phyloP scores from a whole-genome alignment of 1,140 invertebrate genomes.

The Hestina assimilis region DNA sequence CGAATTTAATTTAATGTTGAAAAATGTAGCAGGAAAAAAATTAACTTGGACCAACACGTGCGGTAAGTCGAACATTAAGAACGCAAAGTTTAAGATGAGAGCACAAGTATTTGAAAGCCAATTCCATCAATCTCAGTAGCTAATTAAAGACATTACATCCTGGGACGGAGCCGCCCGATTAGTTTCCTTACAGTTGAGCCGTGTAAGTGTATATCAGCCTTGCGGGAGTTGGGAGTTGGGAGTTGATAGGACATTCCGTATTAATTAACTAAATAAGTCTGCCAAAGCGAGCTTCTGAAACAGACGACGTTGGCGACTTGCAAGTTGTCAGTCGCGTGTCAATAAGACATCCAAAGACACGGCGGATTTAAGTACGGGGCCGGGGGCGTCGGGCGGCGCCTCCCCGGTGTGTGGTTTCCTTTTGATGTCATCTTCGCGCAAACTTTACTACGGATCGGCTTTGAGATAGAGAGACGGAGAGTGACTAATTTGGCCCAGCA shows the following conservation, averaged over 20 bases:
- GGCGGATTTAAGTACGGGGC: slow-evolving; percentile 67
- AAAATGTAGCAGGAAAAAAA: too few relatives aligned
- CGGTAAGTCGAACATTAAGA: too few relatives aligned
- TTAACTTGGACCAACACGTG: too few relatives aligned
- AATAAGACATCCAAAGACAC: slow-evolving; percentile 72
- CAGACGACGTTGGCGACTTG: slow-evolving; percentile 59
- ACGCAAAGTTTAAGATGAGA: slow-evolving; percentile 7
- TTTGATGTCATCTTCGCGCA: slow-evolving; percentile 79
- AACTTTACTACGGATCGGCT: slow-evolving; percentile 79
- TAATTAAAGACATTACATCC: slow-evolving; percentile 47
- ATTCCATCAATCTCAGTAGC: slow-evolving; percentile 31
- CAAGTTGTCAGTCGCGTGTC: slow-evolving; percentile 74
- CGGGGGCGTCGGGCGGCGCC: slow-evolving; percentile 60
- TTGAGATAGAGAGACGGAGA: slow-evolving; percentile 78
- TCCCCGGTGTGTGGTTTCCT: slow-evolving; percentile 77
- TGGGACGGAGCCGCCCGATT: slow-evolving; percentile 47
- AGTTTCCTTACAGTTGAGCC: slow-evolving; percentile 58
- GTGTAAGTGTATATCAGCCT: slow-evolving; percentile 56
- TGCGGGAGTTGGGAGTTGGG: slow-evolving; percentile 62
- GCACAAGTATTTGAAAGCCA: slow-evolving; percentile 22
- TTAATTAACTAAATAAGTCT: slow-evolving; percentile 78
- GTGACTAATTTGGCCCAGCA: slow-evolving; percentile 78
- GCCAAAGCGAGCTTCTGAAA: slow-evolving; percentile 61
- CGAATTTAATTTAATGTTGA: background rate
- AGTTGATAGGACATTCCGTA: slow-evolving; percentile 75